Evolutionary conservation across 2,113 vertebrate genomes (phyloP), one percentile per base, ranked within the genome.

Genomic region (Thymallus thymallus): DNA sequence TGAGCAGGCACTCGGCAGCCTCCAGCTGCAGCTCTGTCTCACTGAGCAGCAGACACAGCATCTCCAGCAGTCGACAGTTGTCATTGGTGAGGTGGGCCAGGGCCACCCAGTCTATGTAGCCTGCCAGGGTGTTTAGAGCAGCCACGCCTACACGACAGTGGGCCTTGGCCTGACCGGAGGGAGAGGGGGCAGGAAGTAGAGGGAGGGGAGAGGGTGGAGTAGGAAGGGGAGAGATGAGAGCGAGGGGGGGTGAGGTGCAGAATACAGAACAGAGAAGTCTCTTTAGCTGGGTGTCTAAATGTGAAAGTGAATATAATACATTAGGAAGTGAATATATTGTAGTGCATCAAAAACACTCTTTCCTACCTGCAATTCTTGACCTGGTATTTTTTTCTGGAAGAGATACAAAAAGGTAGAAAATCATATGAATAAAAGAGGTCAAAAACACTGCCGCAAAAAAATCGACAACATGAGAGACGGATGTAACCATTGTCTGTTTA

Each of bases 91-190:
- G 94, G 84, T 98, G 94, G 69, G 84, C 90, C 83, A 98, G 87
- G 7, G 95, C 89, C 69, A 99, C 96, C 98, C 98, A 99, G 91
- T 99, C 98, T 29, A 97, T 95, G 90, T 98, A 99, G 79, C 98
- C 98, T 23, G 98, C 97, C 1, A 99, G 92, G 0, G 98, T 98
- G 73, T 95, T 98, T 30, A 99, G 91, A 0, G 96, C 94, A 0
- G 94, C 94, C 51, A 95, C 87, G 2, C 94, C 95, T 5, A 99
- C 97, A 0, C 96, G 94, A 81, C 96, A 97, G 85, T 96, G 94
- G 64, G 94, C 95, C 89, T 93, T 95, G 70, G 94, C 94, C 98
- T 99, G 85, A 0, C 1, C 0, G 4, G 32, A 61, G 1, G 9
- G 24, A 32, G 32, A 6, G 32, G 32, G 32, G 32, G 1, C 35